Conservation (phyloP, 2,113 vertebrate species). For the Columba livia region DNA sequence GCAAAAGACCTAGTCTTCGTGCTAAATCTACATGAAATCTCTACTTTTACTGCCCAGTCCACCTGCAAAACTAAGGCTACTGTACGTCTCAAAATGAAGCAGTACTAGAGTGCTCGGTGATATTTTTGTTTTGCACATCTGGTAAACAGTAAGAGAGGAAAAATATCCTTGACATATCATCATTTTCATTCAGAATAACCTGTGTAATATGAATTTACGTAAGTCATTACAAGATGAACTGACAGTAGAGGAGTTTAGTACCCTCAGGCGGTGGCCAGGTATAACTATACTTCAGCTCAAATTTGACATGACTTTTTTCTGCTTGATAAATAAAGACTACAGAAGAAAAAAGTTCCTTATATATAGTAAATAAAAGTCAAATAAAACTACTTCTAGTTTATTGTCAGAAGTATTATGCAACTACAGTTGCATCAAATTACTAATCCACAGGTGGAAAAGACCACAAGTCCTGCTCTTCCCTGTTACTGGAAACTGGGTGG, state of each 20-base stretch:
- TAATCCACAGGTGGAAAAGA: not conserved
- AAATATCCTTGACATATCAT: not conserved
- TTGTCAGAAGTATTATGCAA: not conserved
- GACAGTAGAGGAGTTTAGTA: not conserved
- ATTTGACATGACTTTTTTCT: not conserved
- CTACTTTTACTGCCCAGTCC: not conserved
- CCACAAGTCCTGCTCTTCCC: rapidly evolving
- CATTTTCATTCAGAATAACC: not conserved
- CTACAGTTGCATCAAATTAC: not conserved
- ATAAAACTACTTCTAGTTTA: not conserved
- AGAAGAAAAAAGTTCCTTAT: not conserved
- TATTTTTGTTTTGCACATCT: not conserved
- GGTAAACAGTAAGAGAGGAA: not conserved
- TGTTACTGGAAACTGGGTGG: rapidly evolving
- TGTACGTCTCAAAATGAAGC: rapidly evolving
- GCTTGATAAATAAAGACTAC: not conserved
- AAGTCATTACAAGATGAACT: not conserved
- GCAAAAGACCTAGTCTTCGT: not conserved
- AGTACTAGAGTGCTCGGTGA: rapidly evolving
- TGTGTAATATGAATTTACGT: not conserved
- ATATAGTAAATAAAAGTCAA: not conserved
- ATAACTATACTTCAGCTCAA: not conserved
- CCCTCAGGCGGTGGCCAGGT: not conserved
- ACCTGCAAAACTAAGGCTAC: not conserved
- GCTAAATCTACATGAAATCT: not conserved